These are phyloP conservation scores for Nymphalis io DNA, from an alignment of 1,140 invertebrate genomes.

Conservation along the genomic window DNA sequence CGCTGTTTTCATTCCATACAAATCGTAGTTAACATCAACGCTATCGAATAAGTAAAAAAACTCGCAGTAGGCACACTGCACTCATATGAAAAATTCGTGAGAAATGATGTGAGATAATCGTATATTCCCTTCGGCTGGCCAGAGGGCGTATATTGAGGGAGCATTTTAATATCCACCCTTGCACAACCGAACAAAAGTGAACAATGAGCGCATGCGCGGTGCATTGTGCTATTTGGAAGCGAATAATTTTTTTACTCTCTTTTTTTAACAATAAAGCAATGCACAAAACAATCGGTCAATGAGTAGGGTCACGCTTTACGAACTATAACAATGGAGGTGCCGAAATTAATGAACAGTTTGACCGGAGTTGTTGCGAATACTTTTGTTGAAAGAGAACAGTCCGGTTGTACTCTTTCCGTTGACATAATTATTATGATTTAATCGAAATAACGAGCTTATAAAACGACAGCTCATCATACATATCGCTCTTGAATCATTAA, in stretches of 20 bases:
- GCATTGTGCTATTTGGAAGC: conserved; percentile 47
- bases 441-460: conserved; percentile 1
- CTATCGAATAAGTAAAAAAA: too few relatives aligned
- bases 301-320: conserved; percentile 56
- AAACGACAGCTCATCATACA: not conserved
- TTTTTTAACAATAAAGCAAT: conserved; percentile 52
- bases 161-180: conserved; percentile 50
- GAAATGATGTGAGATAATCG: conserved; percentile 53
- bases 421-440: not conserved
- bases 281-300: conserved; percentile 57
- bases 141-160: conserved; percentile 50
- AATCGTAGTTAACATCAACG: too few relatives aligned
- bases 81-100: conserved; percentile 38
- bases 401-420: conserved; percentile 17
- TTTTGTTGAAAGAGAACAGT: conserved; percentile 19
- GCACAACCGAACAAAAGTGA: conserved; percentile 41
- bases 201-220: conserved; percentile 54
- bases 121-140: conserved; percentile 32
- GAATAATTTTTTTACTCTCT: conserved; percentile 41
- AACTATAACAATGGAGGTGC: conserved; percentile 54
- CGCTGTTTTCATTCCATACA: too few relatives aligned
- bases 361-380: conserved; percentile 33
- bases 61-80: too few relatives aligned
- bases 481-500: not conserved
- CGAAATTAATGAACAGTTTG: conserved; percentile 64